These are phyloP conservation scores for Protodeltote pygarga DNA, from an alignment of 2,888 invertebrate species.

Conservation along the genomic window DNA sequence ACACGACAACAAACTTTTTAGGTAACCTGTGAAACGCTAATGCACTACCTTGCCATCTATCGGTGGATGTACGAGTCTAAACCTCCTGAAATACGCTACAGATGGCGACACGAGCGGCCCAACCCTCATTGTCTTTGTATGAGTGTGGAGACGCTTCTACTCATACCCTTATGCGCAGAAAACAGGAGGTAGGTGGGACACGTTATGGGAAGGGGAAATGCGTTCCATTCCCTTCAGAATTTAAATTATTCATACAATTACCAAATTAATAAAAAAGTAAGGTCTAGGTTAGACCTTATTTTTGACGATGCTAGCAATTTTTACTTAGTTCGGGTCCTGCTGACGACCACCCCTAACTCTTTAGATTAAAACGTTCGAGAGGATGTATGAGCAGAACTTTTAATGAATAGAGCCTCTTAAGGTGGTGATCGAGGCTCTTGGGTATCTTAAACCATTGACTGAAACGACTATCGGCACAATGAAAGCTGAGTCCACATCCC, in stretches of 20 bases:
- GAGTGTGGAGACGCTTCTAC: neutral
- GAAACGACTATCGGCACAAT: no score
- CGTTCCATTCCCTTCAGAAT: conserved; percentile 8
- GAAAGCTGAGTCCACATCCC: no score
- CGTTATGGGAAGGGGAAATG: neutral
- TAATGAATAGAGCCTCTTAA: no score
- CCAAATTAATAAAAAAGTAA: conserved; percentile 1
- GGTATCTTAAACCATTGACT: no score
- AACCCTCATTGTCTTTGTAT: neutral
- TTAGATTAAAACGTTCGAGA: no score
- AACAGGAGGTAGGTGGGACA: conserved; percentile 8
- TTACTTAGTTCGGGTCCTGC: neutral
- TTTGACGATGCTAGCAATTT: neutral
- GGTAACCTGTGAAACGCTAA: no score
- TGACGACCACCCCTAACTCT: no score
- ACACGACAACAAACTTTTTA: no score
- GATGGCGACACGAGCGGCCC: conserved; percentile 9
- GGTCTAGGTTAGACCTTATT: neutral
- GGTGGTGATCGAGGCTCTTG: no score
- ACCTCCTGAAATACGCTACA: neutral
- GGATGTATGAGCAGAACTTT: no score
- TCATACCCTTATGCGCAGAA: conserved; percentile 3
- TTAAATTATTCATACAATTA: conserved; percentile 7
- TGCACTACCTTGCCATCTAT: conserved; percentile 11
- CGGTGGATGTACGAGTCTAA: neutral